Percentiles rank a stretch among this genome's conserved stretches.
phyloP scores from a whole-genome alignment of 2,113 vertebrate species.

The Bufo bufo region DNA sequence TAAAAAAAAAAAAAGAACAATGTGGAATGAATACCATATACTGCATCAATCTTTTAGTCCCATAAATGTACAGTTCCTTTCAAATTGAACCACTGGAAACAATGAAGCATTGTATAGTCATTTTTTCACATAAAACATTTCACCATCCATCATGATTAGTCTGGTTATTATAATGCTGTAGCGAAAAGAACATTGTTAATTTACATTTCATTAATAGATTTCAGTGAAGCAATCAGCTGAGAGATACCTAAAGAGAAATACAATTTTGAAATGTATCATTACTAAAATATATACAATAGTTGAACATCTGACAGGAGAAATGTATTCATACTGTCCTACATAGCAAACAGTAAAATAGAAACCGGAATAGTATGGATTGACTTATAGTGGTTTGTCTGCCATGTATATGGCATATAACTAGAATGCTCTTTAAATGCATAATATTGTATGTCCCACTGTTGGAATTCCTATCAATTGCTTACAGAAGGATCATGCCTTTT shows the following conservation, averaged over 20 bases:
- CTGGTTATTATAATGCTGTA: conserved; percentile 45
- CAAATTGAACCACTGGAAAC: conserved; percentile 32
- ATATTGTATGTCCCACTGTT: background rate
- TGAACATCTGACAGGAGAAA: background rate
- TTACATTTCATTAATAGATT: conserved; percentile 46
- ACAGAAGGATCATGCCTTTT: background rate
- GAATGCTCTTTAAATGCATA: background rate
- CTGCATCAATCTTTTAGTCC: conserved; percentile 34
- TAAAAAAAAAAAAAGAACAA: conserved; percentile 24
- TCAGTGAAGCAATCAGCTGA: conserved; percentile 36
- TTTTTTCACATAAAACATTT: conserved; percentile 46
- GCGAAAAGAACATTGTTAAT: conserved; percentile 41
- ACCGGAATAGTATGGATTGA: background rate
- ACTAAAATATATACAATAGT: background rate
- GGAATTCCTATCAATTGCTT: background rate
- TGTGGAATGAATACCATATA: conserved; percentile 13
- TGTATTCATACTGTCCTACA: background rate
- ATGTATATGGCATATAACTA: background rate
- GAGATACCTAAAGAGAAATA: conserved; percentile 27
- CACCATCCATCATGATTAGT: conserved; percentile 45
- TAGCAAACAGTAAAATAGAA: background rate
- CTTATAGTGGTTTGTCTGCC: background rate
- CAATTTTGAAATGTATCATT: conserved; percentile 21
- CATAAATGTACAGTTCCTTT: conserved; percentile 39
- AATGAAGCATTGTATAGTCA: conserved; percentile 38